phyloP scores from a whole-genome alignment of 2,888 invertebrate species.

The Orgyia antiqua region DNA sequence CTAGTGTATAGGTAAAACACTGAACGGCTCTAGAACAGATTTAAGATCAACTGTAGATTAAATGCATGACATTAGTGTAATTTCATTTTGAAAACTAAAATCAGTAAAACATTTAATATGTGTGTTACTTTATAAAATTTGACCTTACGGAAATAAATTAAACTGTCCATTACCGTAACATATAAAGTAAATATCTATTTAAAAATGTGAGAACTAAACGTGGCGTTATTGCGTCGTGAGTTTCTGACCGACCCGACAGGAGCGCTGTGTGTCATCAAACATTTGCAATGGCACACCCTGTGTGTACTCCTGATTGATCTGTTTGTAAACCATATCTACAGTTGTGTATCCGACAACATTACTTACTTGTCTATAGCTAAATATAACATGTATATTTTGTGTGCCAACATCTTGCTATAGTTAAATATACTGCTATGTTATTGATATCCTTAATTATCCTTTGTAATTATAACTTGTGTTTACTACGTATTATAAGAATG shows the following conservation, averaged over 20 bases:
- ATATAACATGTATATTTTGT: too few relatives aligned
- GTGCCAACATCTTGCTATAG: too few relatives aligned
- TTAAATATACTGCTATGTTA: too few relatives aligned
- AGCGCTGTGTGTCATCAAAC: conserved; percentile 43
- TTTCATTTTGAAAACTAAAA: too few relatives aligned
- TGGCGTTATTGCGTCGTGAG: background rate
- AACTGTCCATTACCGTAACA: conserved; percentile 62
- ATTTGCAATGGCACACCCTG: conserved; percentile 54
- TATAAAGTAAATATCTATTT: conserved; percentile 45
- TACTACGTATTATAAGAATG: too few relatives aligned
- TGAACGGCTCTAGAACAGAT: too few relatives aligned
- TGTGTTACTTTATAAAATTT: conserved; percentile 34
- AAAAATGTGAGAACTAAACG: conserved; percentile 35
- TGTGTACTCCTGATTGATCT: conserved; percentile 44
- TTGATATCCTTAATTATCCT: too few relatives aligned
- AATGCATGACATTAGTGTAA: too few relatives aligned
- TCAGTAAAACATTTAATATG: conserved; percentile 12
- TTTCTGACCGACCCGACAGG: conserved; percentile 29
- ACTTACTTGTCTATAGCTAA: conserved; percentile 4
- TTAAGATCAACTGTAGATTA: too few relatives aligned
- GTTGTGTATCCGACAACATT: conserved; percentile 14
- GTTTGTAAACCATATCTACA: conserved; percentile 40
- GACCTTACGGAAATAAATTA: conserved; percentile 56
- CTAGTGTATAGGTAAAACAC: too few relatives aligned
- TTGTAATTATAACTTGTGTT: too few relatives aligned